These are phyloP conservation scores for Antechinus stuartii DNA, from an alignment of 2,113 vertebrate genomes.

Conservation along the genomic window DNA sequence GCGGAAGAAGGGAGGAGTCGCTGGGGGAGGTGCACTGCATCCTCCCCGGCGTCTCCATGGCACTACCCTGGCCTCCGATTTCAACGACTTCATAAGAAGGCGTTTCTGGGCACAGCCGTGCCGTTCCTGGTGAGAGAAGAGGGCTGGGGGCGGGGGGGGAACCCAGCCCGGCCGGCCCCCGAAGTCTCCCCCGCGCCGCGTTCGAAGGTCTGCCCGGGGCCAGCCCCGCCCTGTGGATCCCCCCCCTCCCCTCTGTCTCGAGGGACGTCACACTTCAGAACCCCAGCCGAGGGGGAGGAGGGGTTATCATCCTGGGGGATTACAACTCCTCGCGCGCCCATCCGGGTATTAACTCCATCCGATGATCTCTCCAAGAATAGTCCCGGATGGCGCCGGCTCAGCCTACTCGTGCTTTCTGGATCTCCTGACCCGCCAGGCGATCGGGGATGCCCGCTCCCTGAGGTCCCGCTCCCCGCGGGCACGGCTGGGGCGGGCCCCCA, in stretches of 20 bases:
- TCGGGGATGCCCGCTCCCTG: background rate
- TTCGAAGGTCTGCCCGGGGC: background rate
- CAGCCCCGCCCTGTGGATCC: background rate
- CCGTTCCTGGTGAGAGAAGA: constrained; percentile 78
- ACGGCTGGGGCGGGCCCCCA: constrained; percentile 53
- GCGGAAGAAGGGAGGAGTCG: constrained; percentile 77
- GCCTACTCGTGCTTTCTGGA: background rate
- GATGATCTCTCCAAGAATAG: background rate
- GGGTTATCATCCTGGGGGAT: background rate
- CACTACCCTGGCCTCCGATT: constrained; percentile 66
- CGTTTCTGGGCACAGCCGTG: constrained; percentile 72
- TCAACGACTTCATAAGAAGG: constrained; percentile 76
- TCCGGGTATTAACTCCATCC: background rate
- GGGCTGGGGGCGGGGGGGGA: background rate
- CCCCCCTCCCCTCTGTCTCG: background rate
- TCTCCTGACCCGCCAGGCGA: background rate
- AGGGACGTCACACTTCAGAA: background rate
- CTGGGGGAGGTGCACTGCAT: constrained; percentile 53
- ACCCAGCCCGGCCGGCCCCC: background rate
- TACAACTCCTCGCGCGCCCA: background rate
- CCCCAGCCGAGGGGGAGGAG: background rate
- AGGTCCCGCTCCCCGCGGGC: constrained; percentile 56
- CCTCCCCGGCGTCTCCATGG: constrained; percentile 75
- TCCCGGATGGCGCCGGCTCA: background rate
- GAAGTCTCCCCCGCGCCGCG: background rate